Conservation (phyloP, 1,140 invertebrate genomes). For the Acromyrmex heyeri region DNA sequence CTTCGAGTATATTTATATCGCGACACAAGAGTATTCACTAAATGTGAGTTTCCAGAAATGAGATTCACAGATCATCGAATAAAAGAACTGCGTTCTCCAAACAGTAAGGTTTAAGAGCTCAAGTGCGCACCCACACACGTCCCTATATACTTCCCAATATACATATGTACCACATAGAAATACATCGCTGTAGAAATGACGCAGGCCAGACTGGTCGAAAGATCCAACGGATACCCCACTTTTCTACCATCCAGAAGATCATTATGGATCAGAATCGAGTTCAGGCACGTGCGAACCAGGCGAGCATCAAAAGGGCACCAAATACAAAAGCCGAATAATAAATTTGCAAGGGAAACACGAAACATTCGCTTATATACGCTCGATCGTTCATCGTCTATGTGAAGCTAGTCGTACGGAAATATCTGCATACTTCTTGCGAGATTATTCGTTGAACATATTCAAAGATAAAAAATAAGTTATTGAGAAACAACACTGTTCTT, state of each 20-base stretch:
- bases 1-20: background rate
- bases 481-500: background rate
- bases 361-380: background rate
- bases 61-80: background rate
- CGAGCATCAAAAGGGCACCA: constrained; percentile 20
- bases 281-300: constrained; percentile 40
- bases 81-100: constrained; percentile 39
- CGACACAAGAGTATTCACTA: background rate
- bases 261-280: constrained; percentile 25
- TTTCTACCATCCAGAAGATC: constrained; percentile 58
- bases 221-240: constrained; percentile 32
- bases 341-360: constrained; percentile 2
- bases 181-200: constrained; percentile 24
- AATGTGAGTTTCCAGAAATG: constrained; percentile 7
- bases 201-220: constrained; percentile 41
- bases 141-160: background rate
- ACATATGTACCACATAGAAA: background rate
- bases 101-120: constrained; percentile 14
- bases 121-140: background rate
- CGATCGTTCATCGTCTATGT: background rate
- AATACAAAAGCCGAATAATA: constrained; percentile 22
- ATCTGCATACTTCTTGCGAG: background rate
- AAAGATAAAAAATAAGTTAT: background rate
- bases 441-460: background rate
- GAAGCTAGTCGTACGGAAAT: background rate